Evolutionary conservation across 2,797 vertebrate species (phyloP).

Genomic region (Clarias platycephalus): DNA sequence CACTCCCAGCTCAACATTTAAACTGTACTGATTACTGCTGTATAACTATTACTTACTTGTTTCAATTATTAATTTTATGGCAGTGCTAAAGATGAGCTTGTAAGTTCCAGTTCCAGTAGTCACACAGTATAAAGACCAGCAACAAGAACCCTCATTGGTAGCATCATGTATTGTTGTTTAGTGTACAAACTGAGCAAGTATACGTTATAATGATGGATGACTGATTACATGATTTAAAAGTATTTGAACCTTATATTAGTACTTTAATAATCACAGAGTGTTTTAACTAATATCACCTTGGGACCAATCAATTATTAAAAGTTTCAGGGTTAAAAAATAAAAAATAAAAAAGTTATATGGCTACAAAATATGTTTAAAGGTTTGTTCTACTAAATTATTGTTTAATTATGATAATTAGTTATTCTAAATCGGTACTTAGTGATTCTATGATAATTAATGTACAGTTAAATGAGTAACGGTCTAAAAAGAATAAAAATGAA

Average conservation of each 20-base stretch:
- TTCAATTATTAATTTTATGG: constrained; percentile 26
- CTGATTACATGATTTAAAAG: not conserved
- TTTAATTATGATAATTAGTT: too few species aligned
- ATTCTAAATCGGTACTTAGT: not conserved
- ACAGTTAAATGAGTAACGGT: not conserved
- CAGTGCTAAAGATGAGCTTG: constrained; percentile 2
- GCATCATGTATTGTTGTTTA: not conserved
- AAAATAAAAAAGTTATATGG: too few species aligned
- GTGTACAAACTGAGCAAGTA: not conserved
- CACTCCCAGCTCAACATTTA: not conserved
- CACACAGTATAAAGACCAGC: constrained; percentile 31
- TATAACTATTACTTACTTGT: constrained; percentile 32
- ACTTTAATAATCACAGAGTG: not conserved
- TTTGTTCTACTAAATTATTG: not conserved
- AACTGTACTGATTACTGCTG: not conserved
- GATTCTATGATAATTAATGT: not conserved
- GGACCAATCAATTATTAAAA: not conserved
- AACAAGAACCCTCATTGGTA: not conserved
- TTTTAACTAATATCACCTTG: not conserved
- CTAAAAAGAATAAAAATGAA: not conserved
- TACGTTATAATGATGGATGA: not conserved
- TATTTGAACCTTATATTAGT: too few species aligned
- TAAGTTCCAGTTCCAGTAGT: constrained; percentile 15
- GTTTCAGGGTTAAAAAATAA: not conserved
- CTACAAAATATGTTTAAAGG: not conserved